Conservation (phyloP, 2,888 invertebrate species). For the Laspeyria flexula region DNA sequence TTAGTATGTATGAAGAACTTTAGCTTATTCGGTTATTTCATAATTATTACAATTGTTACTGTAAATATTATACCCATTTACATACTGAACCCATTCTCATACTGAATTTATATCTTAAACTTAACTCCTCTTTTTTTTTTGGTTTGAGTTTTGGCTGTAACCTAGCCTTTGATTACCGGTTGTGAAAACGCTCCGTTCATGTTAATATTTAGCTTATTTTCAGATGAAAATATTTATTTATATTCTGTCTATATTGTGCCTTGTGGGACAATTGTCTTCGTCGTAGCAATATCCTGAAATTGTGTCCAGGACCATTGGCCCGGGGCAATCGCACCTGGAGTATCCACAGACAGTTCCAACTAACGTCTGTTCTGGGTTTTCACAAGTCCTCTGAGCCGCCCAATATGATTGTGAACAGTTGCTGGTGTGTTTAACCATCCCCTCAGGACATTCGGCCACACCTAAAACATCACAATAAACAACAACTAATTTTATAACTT, state of each 20-base stretch:
- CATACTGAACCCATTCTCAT: too few species aligned
- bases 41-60: too few species aligned
- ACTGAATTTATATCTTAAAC: too few species aligned
- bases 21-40: too few species aligned
- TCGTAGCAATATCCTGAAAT: constrained; percentile 69
- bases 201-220: too few species aligned
- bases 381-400: constrained; percentile 64
- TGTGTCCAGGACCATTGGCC: constrained; percentile 56
- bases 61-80: too few species aligned
- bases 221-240: not conserved
- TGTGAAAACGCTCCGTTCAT: too few species aligned
- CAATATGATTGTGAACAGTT: constrained; percentile 60
- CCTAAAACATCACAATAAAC: constrained; percentile 46
- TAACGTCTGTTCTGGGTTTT: constrained; percentile 57
- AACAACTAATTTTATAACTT: too few species aligned
- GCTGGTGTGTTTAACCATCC: constrained; percentile 56
- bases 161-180: too few species aligned
- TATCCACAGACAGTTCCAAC: constrained; percentile 66
- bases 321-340: constrained; percentile 70
- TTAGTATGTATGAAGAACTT: too few species aligned
- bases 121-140: too few species aligned
- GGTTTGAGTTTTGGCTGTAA: too few species aligned
- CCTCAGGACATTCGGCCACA: constrained; percentile 64
- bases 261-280: constrained; percentile 67
- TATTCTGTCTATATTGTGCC: constrained; percentile 36